A percentile compares a stretch with the other conserved stretches of the same genome.
Evolutionary conservation across 2,113 vertebrate genomes (phyloP).

Genomic region (Otis tarda): DNA sequence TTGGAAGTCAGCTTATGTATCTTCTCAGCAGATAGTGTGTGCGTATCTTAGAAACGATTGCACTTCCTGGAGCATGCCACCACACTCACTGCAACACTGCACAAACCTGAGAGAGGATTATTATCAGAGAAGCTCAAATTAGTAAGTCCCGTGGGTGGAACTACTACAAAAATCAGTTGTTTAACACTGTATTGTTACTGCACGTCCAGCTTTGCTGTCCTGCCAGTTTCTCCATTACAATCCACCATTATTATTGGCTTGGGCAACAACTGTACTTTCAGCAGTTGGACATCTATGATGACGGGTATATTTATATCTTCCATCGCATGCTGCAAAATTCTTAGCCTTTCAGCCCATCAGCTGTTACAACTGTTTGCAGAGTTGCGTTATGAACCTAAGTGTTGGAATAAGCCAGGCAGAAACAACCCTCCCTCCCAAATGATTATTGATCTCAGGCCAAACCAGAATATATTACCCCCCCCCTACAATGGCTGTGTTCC

Average conservation of each 20-base stretch:
- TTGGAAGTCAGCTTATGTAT: not conserved
- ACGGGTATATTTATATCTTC: not conserved
- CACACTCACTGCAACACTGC: not conserved
- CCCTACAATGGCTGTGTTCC: not conserved
- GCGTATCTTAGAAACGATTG: not conserved
- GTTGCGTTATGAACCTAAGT: not conserved
- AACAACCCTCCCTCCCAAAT: not conserved
- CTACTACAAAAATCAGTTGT: not conserved
- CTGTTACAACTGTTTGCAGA: not conserved
- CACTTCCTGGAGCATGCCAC: not conserved
- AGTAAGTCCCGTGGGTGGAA: not conserved
- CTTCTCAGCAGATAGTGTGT: not conserved
- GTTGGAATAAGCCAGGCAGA: not conserved
- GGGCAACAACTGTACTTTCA: not conserved
- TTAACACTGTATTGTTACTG: not conserved
- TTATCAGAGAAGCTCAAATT: not conserved
- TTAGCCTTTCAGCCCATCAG: not conserved
- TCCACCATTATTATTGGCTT: fast-evolving
- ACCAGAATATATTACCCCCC: not conserved
- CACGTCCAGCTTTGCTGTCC: not conserved
- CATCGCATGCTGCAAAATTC: not conserved
- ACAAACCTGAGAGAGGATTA: not conserved
- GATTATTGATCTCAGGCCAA: not conserved
- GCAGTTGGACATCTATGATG: not conserved
- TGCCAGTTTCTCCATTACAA: not conserved